Percentiles rank a stretch among this genome's conserved stretches.
These are phyloP conservation scores for Myzus persicae DNA, from an alignment of 1,140 invertebrate genomes.

Conservation along the genomic window DNA sequence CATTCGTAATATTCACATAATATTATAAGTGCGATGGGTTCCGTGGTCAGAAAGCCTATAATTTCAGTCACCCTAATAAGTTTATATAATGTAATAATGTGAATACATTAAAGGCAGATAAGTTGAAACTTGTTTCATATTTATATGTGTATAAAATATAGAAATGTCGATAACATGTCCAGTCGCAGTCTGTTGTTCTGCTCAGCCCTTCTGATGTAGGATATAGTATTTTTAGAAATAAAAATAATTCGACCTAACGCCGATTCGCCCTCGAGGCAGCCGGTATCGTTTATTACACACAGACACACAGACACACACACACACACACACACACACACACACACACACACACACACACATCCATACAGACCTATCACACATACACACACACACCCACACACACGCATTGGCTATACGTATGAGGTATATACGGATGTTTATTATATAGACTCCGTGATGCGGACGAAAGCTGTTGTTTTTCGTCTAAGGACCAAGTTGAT, in stretches of 20 bases:
- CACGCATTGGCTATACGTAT: background rate
- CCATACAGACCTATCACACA: background rate
- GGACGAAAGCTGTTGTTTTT: constrained; percentile 56
- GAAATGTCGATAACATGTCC: background rate
- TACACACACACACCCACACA: background rate
- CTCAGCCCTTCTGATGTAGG: background rate
- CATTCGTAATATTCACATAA: background rate
- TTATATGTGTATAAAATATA: background rate
- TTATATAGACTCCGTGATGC: constrained; percentile 48
- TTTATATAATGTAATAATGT: background rate
- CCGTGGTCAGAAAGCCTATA: background rate
- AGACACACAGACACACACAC: background rate
- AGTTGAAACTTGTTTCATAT: background rate
- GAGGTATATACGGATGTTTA: constrained; percentile 44
- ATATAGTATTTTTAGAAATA: constrained; percentile 1
- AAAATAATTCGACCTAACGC: constrained; percentile 38
- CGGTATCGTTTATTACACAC: constrained; percentile 45
- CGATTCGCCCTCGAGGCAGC: constrained; percentile 29
- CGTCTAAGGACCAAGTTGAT: constrained; percentile 52
- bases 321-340: background rate
- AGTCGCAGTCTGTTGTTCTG: background rate
- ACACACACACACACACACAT: background rate
- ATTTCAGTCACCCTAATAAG: background rate
- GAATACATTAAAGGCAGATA: background rate
- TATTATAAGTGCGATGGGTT: background rate